Percentiles rank a stretch among this genome's conserved stretches.
Conservation (phyloP, 1,140 invertebrate genomes). For the Zaprionus kolodkinae region DNA sequence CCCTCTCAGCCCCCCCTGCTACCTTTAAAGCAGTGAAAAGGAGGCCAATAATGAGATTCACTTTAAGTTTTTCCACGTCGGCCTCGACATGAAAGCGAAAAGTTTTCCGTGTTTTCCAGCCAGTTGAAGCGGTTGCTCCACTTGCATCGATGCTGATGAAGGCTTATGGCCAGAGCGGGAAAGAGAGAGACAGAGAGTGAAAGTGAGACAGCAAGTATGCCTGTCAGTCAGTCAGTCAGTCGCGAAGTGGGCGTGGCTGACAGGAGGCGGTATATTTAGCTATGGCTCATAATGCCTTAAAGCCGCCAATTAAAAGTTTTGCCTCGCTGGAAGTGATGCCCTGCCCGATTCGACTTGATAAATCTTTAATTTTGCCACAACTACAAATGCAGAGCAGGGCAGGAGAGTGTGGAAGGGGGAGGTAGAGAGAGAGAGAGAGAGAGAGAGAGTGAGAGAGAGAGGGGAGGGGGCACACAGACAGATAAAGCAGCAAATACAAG, state of each 20-base stretch:
- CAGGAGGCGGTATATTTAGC: slow-evolving; percentile 26
- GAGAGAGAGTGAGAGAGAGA: not conserved
- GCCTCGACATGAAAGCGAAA: slow-evolving; percentile 68
- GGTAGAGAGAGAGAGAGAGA: not conserved
- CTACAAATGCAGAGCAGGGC: not conserved
- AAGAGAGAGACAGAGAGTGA: too few species aligned
- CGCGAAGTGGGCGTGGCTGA: not conserved
- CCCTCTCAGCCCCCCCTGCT: not conserved
- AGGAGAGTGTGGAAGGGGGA: not conserved
- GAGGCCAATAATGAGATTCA: slow-evolving; percentile 64
- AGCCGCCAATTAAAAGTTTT: slow-evolving; percentile 80
- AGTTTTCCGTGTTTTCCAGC: slow-evolving; percentile 50
- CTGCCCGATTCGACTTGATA: slow-evolving; percentile 47
- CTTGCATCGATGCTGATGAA: slow-evolving; percentile 65
- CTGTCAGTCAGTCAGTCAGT: not conserved
- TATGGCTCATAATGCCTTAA: slow-evolving; percentile 70
- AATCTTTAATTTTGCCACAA: slow-evolving; percentile 63
- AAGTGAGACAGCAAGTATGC: not conserved
- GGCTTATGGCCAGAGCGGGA: slow-evolving; percentile 52
- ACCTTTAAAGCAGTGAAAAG: slow-evolving; percentile 38
- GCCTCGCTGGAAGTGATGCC: slow-evolving; percentile 13
- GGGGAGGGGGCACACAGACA: too few species aligned
- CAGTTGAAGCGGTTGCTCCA: slow-evolving; percentile 49
- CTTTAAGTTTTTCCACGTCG: slow-evolving; percentile 63
- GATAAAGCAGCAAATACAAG: not conserved